phyloP scores from a whole-genome alignment of 2,888 invertebrate genomes.

The Aphidius colemani region DNA sequence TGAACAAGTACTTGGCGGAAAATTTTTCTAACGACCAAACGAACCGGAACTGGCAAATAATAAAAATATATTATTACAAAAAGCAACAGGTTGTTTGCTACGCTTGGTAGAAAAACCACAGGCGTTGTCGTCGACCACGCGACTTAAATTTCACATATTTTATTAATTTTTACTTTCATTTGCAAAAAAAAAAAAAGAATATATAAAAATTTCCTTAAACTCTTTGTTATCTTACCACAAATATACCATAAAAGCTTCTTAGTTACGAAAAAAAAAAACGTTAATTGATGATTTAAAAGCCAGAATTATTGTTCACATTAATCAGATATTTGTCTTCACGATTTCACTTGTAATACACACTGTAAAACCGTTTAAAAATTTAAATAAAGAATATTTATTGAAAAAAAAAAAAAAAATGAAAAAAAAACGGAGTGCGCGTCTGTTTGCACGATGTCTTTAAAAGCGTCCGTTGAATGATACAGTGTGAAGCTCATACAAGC shows the following conservation, averaged over 20 bases:
- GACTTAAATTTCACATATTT: slow-evolving; percentile 3
- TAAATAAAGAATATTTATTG: no score
- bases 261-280: no score
- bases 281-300: no score
- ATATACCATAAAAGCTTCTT: no score
- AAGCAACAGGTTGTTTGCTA: slow-evolving; percentile 22
- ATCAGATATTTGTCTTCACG: no score
- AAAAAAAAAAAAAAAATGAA: no score
- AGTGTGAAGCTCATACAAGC: neutral
- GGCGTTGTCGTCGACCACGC: neutral
- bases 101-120: slow-evolving; percentile 17
- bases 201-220: slow-evolving; percentile 1
- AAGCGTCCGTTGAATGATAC: neutral
- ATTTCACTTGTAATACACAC: no score
- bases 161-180: slow-evolving; percentile 6
- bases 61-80: neutral
- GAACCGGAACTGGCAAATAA: slow-evolving; percentile 12
- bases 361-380: no score
- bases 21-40: slow-evolving; percentile 6
- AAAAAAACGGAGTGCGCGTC: neutral
- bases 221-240: slow-evolving; percentile 1
- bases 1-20: slow-evolving; percentile 4
- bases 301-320: no score
- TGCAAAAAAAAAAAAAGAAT: neutral
- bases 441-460: neutral